Evolutionary conservation across 2,113 vertebrate species (phyloP), one percentile per base, ranked within the genome.

Genomic region (Callocephalon fimbriatum): DNA sequence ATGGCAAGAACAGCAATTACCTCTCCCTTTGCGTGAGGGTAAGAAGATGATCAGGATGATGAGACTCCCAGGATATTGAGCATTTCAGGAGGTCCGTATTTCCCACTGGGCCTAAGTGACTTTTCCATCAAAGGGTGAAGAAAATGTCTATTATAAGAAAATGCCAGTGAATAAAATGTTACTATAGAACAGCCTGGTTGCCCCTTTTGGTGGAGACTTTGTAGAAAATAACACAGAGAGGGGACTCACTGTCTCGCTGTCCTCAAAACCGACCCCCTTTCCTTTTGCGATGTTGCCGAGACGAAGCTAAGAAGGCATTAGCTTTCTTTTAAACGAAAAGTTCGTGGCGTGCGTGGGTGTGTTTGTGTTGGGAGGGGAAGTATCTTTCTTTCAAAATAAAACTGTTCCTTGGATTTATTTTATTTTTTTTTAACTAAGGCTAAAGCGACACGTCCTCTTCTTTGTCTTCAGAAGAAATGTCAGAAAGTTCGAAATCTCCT

Each of bases 81-180:
- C 35, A 87, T 87, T 95, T 87, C 76, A 68, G 76, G 90, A 78
- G 56, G 86, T 78, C 83, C 2, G 0, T 68, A 73, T 95, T 96
- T 97, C 86, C 66, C 77, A 70, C 73, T 72, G 86, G 68, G 83
- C 83, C 91, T 70, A 68, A 81, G 40, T 54, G 66, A 68, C 76
- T 96, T 94, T 94, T 89, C 83, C 93, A 92, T 89, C 92, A 89
- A 73, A 85, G 77, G 58, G 78, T 85, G 88, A 95, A 85, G 94
- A 92, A 94, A 96, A 93, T 31, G 38, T 18, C 58, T 91, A 85
- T 84, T 75, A 47, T 56, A 94, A 74, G 70, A 91, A 92, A 94
- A 90, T 56, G 12, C 22, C 13, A 12, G 83, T 42, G 51, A 85
- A 87, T 71, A 84, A 94, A 92, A 84, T 68, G 53, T 58, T 86